These are phyloP conservation scores for Campylomormyrus numenius DNA, from an alignment of 2,113 vertebrate genomes.

Conservation along the genomic window DNA sequence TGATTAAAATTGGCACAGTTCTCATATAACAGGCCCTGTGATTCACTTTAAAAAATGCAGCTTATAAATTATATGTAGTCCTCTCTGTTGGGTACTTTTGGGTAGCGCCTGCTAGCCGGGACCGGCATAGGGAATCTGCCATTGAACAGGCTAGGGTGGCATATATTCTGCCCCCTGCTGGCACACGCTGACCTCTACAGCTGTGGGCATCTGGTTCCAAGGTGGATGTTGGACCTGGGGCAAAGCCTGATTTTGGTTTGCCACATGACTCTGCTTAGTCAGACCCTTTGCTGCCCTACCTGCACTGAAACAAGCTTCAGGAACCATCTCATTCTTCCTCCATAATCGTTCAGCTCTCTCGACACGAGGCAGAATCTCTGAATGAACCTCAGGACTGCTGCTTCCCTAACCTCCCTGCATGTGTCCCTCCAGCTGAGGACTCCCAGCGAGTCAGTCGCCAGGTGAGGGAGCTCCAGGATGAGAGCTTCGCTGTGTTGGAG, in stretches of 20 bases:
- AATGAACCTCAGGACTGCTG: background rate
- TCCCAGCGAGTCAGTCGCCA: conserved; percentile 46
- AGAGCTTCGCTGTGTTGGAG: conserved; percentile 44
- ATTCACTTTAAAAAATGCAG: background rate
- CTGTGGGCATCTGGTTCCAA: background rate
- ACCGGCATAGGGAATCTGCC: background rate
- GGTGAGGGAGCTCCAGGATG: conserved; percentile 48
- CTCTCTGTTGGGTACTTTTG: background rate
- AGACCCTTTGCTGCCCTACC: background rate
- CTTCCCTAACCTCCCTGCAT: background rate
- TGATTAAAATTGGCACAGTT: background rate
- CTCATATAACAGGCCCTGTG: background rate
- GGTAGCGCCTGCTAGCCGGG: background rate
- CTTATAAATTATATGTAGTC: background rate
- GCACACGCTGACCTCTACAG: background rate
- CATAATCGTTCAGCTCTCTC: background rate
- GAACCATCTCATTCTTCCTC: background rate
- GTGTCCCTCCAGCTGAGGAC: conserved; percentile 53
- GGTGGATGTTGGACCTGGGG: background rate
- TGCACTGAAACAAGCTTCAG: background rate
- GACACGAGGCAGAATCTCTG: background rate
- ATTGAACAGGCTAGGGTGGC: background rate
- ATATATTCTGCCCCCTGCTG: background rate
- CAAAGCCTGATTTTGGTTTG: background rate
- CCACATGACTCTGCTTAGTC: background rate